phyloP scores from a whole-genome alignment of 2,113 vertebrate genomes.

The Leucopternis melanops region DNA sequence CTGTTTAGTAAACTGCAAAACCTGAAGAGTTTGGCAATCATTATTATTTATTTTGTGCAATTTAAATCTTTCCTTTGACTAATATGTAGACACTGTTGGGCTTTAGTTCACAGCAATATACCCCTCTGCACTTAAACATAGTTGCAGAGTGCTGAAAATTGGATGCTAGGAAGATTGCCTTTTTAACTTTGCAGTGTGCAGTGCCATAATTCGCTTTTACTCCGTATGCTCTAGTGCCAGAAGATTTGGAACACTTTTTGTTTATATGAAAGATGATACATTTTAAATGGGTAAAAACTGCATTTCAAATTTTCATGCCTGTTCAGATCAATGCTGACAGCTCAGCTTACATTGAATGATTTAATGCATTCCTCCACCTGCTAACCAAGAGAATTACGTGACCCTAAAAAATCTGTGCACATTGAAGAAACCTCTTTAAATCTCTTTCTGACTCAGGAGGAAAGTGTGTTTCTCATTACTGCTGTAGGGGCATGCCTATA shows the following conservation, averaged over 20 bases:
- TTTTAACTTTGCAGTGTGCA: background rate
- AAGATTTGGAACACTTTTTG: background rate
- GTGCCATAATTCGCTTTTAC: background rate
- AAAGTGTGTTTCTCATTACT: background rate
- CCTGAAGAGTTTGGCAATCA: background rate
- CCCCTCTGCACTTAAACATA: background rate
- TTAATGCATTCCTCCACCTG: slow-evolving; percentile 12
- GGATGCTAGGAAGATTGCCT: background rate
- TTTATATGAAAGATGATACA: background rate
- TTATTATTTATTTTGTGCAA: background rate
- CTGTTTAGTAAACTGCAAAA: slow-evolving; percentile 37
- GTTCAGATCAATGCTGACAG: background rate
- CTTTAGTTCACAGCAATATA: background rate
- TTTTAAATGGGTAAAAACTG: background rate
- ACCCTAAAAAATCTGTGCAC: background rate
- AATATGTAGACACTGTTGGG: background rate
- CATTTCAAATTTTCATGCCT: background rate
- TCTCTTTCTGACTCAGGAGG: background rate
- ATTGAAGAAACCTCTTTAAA: background rate
- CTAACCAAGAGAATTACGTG: background rate
- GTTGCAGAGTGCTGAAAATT: background rate
- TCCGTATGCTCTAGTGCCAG: background rate
- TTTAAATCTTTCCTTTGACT: background rate
- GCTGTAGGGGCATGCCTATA: background rate
- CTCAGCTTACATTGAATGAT: background rate